Percentiles rank a stretch among this genome's conserved stretches.
phyloP scores from a whole-genome alignment of 2,113 vertebrate species.

The Ptyas mucosa region DNA sequence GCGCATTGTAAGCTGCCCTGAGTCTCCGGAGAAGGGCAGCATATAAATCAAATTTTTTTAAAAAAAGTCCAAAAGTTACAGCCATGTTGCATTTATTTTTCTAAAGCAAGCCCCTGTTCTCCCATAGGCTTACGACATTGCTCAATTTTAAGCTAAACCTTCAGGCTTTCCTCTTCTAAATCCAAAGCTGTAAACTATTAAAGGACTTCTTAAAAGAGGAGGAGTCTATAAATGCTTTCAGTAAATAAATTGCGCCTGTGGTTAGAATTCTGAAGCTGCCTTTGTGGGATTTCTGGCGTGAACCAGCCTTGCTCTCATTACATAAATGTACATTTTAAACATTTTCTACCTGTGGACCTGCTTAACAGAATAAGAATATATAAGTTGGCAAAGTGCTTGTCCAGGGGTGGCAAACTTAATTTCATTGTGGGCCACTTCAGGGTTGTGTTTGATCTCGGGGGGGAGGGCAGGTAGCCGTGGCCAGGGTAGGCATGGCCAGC shows the following conservation, averaged over 20 bases:
- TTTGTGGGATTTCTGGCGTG: neutral
- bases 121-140: no score
- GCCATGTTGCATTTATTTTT: neutral
- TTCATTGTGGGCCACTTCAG: no score
- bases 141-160: neutral
- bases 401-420: no score
- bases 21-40: no score
- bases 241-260: neutral
- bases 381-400: neutral
- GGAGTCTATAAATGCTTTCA: neutral
- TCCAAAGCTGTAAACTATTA: neutral
- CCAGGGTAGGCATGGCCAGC: no score
- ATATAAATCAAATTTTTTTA: no score
- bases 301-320: neutral
- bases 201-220: neutral
- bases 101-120: neutral
- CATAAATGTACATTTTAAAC: neutral
- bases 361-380: neutral
- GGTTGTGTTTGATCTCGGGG: no score
- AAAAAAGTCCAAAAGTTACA: neutral
- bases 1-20: no score
- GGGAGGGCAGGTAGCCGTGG: no score
- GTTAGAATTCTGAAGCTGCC: neutral
- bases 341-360: neutral
- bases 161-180: neutral